Base-by-base conservation (phyloP, 2,113 vertebrate species). In the Centropus unirufus region DNA sequence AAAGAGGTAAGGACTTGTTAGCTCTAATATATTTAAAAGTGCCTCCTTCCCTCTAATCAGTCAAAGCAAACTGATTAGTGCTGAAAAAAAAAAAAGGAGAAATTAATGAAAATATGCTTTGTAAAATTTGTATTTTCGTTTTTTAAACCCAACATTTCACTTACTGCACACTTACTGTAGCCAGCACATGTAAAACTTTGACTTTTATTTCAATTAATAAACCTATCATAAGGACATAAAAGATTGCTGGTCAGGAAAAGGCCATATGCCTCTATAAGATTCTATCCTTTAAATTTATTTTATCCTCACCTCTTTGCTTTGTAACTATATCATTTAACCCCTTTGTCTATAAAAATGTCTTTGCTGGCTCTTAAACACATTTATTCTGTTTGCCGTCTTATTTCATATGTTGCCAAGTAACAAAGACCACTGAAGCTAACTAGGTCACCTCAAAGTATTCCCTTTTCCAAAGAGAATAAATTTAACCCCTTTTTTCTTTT, bases 341-440 rank as follows among this genome's bases (percentile, higher is more conserved):
- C 73, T 89, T 94, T 95, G 88, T 92, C 94, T 90, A 95, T 96
- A 94, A 97, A 96, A 96, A 80, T 81, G 83, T 95, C 90, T 92
- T 89, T 3, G 1, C 57, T 84, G 49, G 61, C 52, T 94, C 69
- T 95, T 89, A 87, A 92, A 90, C 47, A 74, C 90, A 95, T 93
- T 94, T 90, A 89, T 97, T 95, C 92, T 96, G 90, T 93, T 96
- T 96, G 88, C 85, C 64, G 83, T 93, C 85, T 95, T 96, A 95
- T 94, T 96, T 97, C 76, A 89, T 92, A 90, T 87, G 93, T 94
- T 96, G 92, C 93, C 96, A 93, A 96, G 96, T 96, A 92, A 97
- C 92, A 90, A 81, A 93, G 85, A 83, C 47, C 87, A 94, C 44
- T 78, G 92, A 92, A 95, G 88, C 79, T 93, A 96, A 95, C 92